Conservation (phyloP, 1,140 invertebrate species). For the Apis laboriosa region DNA sequence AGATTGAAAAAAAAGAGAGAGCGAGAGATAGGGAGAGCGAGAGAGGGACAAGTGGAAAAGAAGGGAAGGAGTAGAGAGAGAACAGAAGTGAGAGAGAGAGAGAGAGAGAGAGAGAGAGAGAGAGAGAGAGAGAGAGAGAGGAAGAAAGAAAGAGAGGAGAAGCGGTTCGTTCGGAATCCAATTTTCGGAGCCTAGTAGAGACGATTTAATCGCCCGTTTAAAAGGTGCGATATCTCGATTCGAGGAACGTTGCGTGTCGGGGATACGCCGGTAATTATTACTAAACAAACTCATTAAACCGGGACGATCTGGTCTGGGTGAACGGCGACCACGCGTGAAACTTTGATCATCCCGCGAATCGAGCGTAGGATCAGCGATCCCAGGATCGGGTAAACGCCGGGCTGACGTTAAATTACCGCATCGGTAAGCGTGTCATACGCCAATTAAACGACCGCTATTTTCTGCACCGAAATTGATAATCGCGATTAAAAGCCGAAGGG, state of each 20-base stretch:
- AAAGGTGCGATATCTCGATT: conserved; percentile 46
- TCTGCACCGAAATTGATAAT: conserved; percentile 68
- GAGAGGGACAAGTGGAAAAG: neutral
- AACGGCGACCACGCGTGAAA: conserved; percentile 62
- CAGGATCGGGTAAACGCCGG: conserved; percentile 48
- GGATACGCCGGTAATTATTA: conserved; percentile 57
- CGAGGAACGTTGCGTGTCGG: conserved; percentile 16
- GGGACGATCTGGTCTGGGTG: conserved; percentile 58
- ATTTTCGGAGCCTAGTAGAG: neutral
- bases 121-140: neutral
- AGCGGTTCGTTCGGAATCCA: neutral
- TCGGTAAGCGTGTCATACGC: conserved; percentile 73
- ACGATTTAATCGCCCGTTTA: conserved; percentile 25
- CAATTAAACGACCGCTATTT: conserved; percentile 72
- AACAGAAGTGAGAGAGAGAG: neutral
- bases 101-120: neutral
- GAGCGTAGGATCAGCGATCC: conserved; percentile 63
- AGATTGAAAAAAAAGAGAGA: too few species aligned
- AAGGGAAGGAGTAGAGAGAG: neutral
- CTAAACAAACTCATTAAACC: conserved; percentile 67
- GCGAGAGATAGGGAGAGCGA: neutral
- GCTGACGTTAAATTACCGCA: conserved; percentile 71
- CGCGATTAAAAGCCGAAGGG: conserved; percentile 67
- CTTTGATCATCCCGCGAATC: conserved; percentile 66
- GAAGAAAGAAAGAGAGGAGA: too few species aligned